Percentiles rank a stretch among this genome's conserved stretches.
Evolutionary conservation across 2,888 invertebrate genomes (phyloP).

Genomic region (Andrena dorsata): DNA sequence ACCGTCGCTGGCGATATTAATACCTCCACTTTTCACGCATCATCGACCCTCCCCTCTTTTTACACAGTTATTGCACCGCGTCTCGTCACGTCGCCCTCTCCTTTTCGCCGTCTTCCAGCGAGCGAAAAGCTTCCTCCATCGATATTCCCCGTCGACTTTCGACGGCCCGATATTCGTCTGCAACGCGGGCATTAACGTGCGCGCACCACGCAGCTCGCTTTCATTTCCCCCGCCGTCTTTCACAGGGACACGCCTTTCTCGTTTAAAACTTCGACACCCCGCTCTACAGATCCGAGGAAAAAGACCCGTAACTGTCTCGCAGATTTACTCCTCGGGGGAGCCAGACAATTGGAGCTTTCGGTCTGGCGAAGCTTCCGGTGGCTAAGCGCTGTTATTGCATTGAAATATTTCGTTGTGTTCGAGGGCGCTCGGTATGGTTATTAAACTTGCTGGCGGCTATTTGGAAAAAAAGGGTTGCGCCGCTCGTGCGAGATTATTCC

Average conservation of each 20-base stretch:
- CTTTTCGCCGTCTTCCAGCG: not conserved
- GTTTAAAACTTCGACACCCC: constrained; percentile 67
- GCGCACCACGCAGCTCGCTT: constrained; percentile 17
- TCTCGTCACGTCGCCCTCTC: constrained; percentile 6
- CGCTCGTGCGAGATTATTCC: not conserved
- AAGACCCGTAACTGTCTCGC: constrained; percentile 57
- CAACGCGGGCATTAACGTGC: constrained; percentile 6
- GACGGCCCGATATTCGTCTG: not conserved
- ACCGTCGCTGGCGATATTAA: constrained; percentile 56
- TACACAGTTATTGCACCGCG: constrained; percentile 53
- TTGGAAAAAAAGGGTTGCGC: not conserved
- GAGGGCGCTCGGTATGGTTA: not conserved
- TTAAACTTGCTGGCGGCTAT: constrained; percentile 2
- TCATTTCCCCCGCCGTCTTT: constrained; percentile 46
- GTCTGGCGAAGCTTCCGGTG: constrained; percentile 17
- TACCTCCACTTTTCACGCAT: constrained; percentile 45
- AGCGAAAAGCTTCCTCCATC: not conserved
- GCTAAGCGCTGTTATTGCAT: constrained; percentile 17
- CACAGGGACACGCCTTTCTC: constrained; percentile 50
- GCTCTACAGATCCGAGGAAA: constrained; percentile 54
- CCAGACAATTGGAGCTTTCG: constrained; percentile 35
- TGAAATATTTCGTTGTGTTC: constrained; percentile 7
- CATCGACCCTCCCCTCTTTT: not conserved
- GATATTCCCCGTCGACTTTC: not conserved
- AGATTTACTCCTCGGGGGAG: constrained; percentile 22